Evolutionary conservation across 53 echinoderm and acorn worm genomes (phyloP).

Genomic region (Echinometra lucunter): DNA sequence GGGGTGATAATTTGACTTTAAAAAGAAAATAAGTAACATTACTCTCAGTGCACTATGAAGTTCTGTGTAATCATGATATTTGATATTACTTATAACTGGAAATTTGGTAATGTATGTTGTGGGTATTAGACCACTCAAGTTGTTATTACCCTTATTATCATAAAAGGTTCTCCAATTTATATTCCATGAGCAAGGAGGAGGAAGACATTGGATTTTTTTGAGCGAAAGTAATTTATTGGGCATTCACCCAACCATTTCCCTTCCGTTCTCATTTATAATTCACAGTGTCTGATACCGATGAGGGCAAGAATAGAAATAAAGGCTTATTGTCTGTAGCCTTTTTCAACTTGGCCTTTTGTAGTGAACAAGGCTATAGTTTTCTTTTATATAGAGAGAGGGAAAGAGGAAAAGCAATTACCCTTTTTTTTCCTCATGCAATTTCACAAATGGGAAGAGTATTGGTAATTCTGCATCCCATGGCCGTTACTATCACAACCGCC

Average conservation of each 20-base stretch:
- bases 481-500: conserved; percentile 19
- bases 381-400: not conserved
- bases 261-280: conserved; percentile 9
- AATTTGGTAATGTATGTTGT: not conserved
- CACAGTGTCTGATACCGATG: conserved; percentile 8
- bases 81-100: too few species aligned
- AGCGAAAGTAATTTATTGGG: conserved; percentile 20
- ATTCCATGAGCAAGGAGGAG: not conserved
- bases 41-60: too few species aligned
- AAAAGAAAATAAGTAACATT: too few species aligned
- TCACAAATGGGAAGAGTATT: not conserved
- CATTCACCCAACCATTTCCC: conserved; percentile 6
- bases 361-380: conserved; percentile 22
- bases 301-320: not conserved
- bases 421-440: not conserved
- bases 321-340: not conserved
- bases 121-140: not conserved
- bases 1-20: too few species aligned
- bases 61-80: too few species aligned
- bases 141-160: not conserved
- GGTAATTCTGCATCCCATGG: not conserved
- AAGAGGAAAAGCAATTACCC: not conserved
- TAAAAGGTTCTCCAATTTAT: not conserved
- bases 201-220: not conserved
- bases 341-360: not conserved